Conservation (phyloP, 2,888 invertebrate species). For the Mongoloraphidia duomilia region DNA sequence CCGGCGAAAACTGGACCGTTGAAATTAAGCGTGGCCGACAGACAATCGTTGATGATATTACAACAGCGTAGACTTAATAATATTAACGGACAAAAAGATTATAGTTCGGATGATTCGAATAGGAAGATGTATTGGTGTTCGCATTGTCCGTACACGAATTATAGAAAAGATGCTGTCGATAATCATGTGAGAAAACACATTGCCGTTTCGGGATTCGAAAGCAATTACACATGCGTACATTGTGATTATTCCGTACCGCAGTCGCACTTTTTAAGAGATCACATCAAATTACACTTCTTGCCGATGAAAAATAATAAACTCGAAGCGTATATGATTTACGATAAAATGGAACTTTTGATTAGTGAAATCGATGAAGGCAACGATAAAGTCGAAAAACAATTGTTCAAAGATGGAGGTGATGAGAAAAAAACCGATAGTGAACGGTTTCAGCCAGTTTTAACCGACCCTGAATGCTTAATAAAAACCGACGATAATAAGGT, state of each 20-base stretch:
- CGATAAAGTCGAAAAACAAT: slow-evolving; percentile 14
- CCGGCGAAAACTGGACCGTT: slow-evolving; percentile 33
- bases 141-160: slow-evolving; percentile 67
- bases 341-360: slow-evolving; percentile 41
- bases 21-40: slow-evolving; percentile 44
- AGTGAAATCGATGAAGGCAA: slow-evolving; percentile 33
- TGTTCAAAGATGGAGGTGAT: slow-evolving; percentile 19
- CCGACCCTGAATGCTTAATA: no score
- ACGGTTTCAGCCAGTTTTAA: slow-evolving; percentile 10
- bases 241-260: slow-evolving; percentile 72
- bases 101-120: slow-evolving; percentile 32
- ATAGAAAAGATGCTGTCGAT: slow-evolving; percentile 54
- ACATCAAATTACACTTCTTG: slow-evolving; percentile 62
- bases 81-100: slow-evolving; percentile 26
- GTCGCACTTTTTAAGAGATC: slow-evolving; percentile 60
- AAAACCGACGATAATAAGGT: slow-evolving; percentile 11
- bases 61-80: slow-evolving; percentile 36
- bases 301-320: slow-evolving; percentile 38
- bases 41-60: slow-evolving; percentile 43
- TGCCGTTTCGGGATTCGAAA: slow-evolving; percentile 40
- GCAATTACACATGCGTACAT: slow-evolving; percentile 56
- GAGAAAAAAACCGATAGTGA: slow-evolving; percentile 6
- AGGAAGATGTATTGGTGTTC: slow-evolving; percentile 53
- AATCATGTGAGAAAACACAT: slow-evolving; percentile 63
- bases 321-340: slow-evolving; percentile 45